Evolutionary conservation across 2,888 invertebrate species (phyloP).

Genomic region (Ormyrus labotus): DNA sequence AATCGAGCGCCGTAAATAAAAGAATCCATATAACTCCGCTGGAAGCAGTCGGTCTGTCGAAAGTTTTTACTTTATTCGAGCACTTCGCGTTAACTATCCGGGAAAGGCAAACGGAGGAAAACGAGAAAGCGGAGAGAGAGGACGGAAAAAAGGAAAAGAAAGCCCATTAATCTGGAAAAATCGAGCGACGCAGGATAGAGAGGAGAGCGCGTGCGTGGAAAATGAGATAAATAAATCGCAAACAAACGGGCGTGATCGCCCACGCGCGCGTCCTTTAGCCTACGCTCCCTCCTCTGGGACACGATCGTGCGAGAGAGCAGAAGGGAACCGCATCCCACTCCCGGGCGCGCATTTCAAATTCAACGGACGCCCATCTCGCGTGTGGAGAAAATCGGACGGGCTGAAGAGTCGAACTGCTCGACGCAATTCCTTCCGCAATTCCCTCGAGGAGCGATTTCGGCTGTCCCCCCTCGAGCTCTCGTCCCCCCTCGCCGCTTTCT

Average conservation of each 20-base stretch:
- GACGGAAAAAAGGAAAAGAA: conserved; percentile 11
- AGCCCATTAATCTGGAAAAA: conserved; percentile 44
- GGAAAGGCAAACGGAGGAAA: background rate
- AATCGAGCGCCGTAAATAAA: conserved; percentile 37
- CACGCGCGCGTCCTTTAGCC: background rate
- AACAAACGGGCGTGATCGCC: background rate
- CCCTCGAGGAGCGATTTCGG: conserved; percentile 38
- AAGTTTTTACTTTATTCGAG: conserved; percentile 39
- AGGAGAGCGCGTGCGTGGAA: conserved; percentile 16
- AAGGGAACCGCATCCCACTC: background rate
- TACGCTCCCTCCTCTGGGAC: conserved; percentile 23
- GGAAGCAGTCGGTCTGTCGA: conserved; percentile 3
- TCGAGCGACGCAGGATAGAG: background rate
- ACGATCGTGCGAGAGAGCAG: too few relatives aligned
- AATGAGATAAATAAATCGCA: conserved; percentile 42
- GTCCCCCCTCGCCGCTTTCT: background rate
- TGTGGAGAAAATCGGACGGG: background rate
- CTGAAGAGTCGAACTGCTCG: conserved; percentile 24
- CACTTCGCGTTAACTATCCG: conserved; percentile 32
- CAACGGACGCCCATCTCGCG: conserved; percentile 16
- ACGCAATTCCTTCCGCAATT: conserved; percentile 41
- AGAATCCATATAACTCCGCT: conserved; percentile 5
- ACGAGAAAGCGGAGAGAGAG: background rate
- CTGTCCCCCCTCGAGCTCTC: background rate
- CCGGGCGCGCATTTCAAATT: conserved; percentile 27